Conservation (phyloP, 1,140 invertebrate species). For the Lepidurus apus region DNA sequence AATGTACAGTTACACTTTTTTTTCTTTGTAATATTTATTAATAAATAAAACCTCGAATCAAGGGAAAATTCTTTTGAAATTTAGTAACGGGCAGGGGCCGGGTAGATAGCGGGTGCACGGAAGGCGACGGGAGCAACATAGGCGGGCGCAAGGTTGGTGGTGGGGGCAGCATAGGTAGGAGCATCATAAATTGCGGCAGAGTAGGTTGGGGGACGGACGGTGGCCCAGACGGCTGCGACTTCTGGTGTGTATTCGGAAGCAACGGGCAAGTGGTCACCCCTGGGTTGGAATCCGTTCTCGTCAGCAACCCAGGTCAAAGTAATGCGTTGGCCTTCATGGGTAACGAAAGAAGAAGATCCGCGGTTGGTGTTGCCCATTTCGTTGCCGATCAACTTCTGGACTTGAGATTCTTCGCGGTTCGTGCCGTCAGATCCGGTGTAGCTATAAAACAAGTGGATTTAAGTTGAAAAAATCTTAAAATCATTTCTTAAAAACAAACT, state of each 20-base stretch:
- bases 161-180: too few relatives aligned
- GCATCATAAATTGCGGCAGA: too few relatives aligned
- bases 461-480: too few relatives aligned
- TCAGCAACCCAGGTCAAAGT: slow-evolving; percentile 39
- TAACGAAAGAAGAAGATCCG: slow-evolving; percentile 40
- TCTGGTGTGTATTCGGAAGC: slow-evolving; percentile 34
- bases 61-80: background rate
- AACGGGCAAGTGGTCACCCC: slow-evolving; percentile 40
- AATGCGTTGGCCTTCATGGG: slow-evolving; percentile 38
- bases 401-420: slow-evolving; percentile 25
- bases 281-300: slow-evolving; percentile 40
- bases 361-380: slow-evolving; percentile 41
- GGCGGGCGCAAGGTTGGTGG: too few relatives aligned
- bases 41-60: background rate
- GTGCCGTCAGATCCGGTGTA: too few relatives aligned
- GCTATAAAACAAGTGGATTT: too few relatives aligned
- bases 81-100: background rate
- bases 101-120: background rate
- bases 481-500: too few relatives aligned
- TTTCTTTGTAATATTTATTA: background rate
- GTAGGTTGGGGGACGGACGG: background rate
- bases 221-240: slow-evolving; percentile 5
- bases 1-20: too few relatives aligned
- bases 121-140: too few relatives aligned
- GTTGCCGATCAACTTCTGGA: slow-evolving; percentile 32